Conservation (phyloP, 1,140 invertebrate species). For the Lordiphosa mommai region DNA sequence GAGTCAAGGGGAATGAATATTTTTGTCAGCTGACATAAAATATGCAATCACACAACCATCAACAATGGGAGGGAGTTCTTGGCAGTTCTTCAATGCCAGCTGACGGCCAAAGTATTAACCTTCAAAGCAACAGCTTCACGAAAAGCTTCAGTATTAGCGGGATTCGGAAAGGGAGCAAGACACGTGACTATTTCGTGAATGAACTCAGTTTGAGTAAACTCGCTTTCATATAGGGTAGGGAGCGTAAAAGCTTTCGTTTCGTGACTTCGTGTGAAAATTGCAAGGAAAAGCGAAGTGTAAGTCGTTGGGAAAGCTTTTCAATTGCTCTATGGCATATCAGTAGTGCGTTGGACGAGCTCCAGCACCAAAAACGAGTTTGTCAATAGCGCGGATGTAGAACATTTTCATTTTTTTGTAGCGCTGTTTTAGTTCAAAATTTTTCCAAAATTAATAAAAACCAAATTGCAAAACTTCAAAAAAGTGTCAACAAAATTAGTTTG, state of each 20-base stretch:
- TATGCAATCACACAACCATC: not conserved
- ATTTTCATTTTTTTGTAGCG: not conserved
- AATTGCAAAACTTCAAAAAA: conserved; percentile 1
- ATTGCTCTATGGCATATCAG: conserved; percentile 37
- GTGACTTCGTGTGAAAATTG: conserved; percentile 25
- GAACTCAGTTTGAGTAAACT: conserved; percentile 25
- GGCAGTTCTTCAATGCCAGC: no score
- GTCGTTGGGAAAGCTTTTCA: conserved; percentile 35
- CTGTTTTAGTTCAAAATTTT: conserved; percentile 1
- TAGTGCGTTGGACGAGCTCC: conserved; percentile 62
- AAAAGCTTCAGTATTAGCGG: conserved; percentile 26
- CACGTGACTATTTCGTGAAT: conserved; percentile 58
- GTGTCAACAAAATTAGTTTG: conserved; percentile 1
- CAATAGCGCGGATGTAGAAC: conserved; percentile 26
- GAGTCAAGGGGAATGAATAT: conserved; percentile 38
- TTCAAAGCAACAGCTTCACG: conserved; percentile 31
- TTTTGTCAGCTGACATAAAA: conserved; percentile 28
- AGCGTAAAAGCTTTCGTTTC: conserved; percentile 42
- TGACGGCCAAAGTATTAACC: conserved; percentile 1
- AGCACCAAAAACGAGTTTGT: conserved; percentile 35
- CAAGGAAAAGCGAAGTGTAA: conserved; percentile 39
- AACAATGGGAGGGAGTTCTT: not conserved
- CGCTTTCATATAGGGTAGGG: not conserved
- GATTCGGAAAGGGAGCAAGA: conserved; percentile 23
- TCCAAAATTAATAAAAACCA: not conserved